phyloP scores from a whole-genome alignment of 2,888 invertebrate species.

The Resseliella maxima region DNA sequence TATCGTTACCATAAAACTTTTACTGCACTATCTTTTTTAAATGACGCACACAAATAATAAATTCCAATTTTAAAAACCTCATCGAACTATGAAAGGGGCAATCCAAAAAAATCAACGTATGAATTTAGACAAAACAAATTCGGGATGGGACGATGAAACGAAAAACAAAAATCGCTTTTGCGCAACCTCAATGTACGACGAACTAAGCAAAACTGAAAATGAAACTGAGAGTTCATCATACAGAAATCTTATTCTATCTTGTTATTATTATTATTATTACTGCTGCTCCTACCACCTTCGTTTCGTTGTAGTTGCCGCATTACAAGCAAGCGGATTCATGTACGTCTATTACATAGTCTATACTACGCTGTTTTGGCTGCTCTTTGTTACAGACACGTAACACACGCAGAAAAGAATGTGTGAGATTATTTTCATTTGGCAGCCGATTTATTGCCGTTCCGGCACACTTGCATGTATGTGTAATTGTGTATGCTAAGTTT shows the following conservation, averaged over 20 bases:
- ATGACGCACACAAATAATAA: not conserved
- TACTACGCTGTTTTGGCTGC: conserved; percentile 15
- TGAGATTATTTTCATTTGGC: not conserved
- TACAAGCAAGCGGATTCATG: conserved; percentile 20
- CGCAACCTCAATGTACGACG: conserved; percentile 45
- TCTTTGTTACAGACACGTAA: not conserved
- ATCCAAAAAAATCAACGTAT: not conserved
- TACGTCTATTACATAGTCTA: not conserved
- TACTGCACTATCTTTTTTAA: no score
- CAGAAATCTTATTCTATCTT: conserved; percentile 51
- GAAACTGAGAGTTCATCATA: conserved; percentile 53
- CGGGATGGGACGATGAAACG: not conserved
- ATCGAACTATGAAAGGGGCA: no score
- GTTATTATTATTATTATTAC: not conserved
- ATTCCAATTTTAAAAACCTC: no score
- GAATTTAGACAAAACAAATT: not conserved
- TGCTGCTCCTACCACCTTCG: conserved; percentile 42
- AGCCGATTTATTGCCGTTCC: not conserved
- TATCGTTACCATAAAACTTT: no score
- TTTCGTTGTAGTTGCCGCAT: conserved; percentile 43
- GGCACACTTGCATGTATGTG: not conserved
- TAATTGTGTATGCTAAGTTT: not conserved
- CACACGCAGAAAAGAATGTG: not conserved
- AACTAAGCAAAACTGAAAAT: conserved; percentile 54
- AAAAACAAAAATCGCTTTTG: not conserved